phyloP scores from a whole-genome alignment of 2,113 vertebrate genomes.

The Micronycteris hirsuta region DNA sequence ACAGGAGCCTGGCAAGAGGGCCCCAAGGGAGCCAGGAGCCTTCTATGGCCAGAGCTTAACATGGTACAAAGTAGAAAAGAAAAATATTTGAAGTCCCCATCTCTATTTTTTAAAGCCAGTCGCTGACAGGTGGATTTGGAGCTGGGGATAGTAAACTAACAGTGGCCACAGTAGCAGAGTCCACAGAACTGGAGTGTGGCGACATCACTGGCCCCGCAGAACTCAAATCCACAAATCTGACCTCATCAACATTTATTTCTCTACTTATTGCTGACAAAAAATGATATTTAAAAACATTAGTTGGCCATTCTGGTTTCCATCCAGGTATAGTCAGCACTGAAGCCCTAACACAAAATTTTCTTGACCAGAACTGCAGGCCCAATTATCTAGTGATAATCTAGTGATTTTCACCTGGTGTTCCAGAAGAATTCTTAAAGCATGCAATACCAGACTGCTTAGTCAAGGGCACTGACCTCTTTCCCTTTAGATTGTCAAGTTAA shows the following conservation, averaged over 20 bases:
- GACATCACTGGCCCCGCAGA: not conserved
- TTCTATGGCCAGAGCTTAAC: not conserved
- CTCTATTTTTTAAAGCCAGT: not conserved
- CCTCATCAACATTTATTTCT: not conserved
- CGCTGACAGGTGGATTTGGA: not conserved
- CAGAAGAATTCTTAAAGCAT: not conserved
- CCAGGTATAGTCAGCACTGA: not conserved
- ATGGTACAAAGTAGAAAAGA: not conserved
- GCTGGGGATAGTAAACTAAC: not conserved
- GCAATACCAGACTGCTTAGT: not conserved
- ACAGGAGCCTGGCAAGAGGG: not conserved
- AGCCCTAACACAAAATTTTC: not conserved
- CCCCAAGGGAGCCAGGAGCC: not conserved
- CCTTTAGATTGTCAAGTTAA: not conserved
- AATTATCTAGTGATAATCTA: not conserved
- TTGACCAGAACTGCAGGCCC: not conserved
- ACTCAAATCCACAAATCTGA: slow-evolving; percentile 5
- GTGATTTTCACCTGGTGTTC: not conserved
- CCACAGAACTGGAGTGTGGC: not conserved
- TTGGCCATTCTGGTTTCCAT: not conserved
- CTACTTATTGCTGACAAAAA: not conserved
- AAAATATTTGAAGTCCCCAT: not conserved
- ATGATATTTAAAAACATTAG: not conserved
- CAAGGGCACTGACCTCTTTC: not conserved
- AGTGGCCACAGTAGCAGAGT: not conserved